Base-by-base conservation (phyloP, 2,797 vertebrate species). In the Sparidentex hasta region DNA sequence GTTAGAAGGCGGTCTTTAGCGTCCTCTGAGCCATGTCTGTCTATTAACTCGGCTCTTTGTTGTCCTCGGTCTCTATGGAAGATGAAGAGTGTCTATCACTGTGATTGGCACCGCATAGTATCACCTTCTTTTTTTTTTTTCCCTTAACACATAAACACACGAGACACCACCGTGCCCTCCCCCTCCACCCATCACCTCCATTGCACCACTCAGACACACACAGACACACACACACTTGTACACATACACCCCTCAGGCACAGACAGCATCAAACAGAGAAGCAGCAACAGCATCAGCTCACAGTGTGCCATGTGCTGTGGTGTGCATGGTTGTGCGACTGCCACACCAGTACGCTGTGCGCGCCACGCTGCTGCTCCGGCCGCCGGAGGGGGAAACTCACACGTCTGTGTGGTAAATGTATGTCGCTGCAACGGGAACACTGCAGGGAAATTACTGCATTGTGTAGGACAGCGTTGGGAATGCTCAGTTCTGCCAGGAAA, bases 1-100 rank as follows among this genome's bases (percentile, higher is more conserved):
- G 83, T 83, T 87, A 76, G 81, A 74, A 83, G 78, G 84, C 65
- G 21, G 62, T 81, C 85, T 86, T 86, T 66, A 62, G 71, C 74
- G 82, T 88, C 82, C 77, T 90, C 76, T 85, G 84, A 78, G 82
- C 79, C 83, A 25, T 65, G 81, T 79, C 64, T 82, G 77, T 76
- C 82, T 80, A 87, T 88, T 90, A 91, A 83, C 83, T 69, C 46
- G 17, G 41, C 58, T 87, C 70, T 85, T 90, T 91, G 86, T 90
- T 87, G 84, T 90, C 80, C 52, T 87, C 65, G 11, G 74, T 86
- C 85, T 82, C 73, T 50, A 23, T 73, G 80, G 85, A 81, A 81
- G 89, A 90, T 86, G 81, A 88, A 84, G 79, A 82, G 68, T 82
- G 85, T 89, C 87, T 87, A 55, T 91, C 89, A 90, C 8, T 18